A percentile compares a stretch with the other conserved stretches of the same genome.
Evolutionary conservation across 2,113 vertebrate genomes (phyloP).

Genomic region (Isichthys henryi): DNA sequence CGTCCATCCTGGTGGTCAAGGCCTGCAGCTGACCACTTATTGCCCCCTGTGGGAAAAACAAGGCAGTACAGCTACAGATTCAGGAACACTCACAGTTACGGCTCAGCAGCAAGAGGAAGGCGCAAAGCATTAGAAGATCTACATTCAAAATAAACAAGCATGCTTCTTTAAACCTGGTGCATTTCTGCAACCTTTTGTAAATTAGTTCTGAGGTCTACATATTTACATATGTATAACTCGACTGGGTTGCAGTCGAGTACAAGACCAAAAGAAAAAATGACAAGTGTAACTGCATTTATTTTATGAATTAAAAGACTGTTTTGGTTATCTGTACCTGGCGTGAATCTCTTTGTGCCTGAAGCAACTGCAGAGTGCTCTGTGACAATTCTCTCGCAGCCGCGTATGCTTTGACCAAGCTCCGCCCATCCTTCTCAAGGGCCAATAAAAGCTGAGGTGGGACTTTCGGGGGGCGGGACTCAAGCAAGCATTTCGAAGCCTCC

Average conservation of each 20-base stretch:
- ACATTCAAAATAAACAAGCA: background rate
- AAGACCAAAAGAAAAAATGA: background rate
- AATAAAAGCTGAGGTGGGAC: constrained; percentile 80
- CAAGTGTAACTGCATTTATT: background rate
- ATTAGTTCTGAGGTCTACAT: background rate
- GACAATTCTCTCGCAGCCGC: constrained; percentile 61
- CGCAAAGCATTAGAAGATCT: background rate
- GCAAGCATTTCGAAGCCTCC: constrained; percentile 60
- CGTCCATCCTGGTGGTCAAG: constrained; percentile 54
- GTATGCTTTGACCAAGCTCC: constrained; percentile 76
- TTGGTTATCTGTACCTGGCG: constrained; percentile 67
- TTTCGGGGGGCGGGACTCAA: constrained; percentile 61
- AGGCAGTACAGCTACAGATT: background rate
- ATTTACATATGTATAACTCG: background rate
- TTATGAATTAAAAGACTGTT: background rate
- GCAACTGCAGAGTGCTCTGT: constrained; percentile 58
- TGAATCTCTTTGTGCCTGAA: constrained; percentile 55
- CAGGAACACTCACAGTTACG: background rate
- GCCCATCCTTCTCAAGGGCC: constrained; percentile 83
- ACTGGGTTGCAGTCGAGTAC: background rate
- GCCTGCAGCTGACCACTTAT: constrained; percentile 54
- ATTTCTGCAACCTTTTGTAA: background rate
- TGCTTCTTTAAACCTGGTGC: background rate
- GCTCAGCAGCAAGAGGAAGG: background rate
- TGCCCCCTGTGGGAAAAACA: constrained; percentile 43